A percentile compares a stretch with the other conserved stretches of the same genome.
Conservation (phyloP, 1,140 invertebrate species). For the Bombus terrestris region DNA sequence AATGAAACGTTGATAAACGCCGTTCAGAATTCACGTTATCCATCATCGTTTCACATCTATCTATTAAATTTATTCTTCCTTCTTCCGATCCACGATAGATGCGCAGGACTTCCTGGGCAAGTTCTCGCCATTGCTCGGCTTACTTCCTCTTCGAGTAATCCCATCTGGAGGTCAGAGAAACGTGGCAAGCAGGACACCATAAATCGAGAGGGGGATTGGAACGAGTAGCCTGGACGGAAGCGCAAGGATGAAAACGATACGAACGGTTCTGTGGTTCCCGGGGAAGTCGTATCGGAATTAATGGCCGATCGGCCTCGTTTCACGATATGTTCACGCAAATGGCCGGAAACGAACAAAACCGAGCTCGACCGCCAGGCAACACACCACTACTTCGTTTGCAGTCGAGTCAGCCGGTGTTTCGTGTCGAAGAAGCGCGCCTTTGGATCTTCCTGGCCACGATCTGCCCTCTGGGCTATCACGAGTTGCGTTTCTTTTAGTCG, state of each 20-base stretch:
- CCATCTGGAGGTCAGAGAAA: neutral
- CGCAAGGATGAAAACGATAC: constrained; percentile 50
- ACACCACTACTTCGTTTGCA: neutral
- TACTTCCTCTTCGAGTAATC: neutral
- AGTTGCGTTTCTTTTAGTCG: constrained; percentile 4
- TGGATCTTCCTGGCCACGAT: constrained; percentile 32
- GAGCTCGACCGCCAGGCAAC: neutral
- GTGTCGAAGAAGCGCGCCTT: constrained; percentile 1
- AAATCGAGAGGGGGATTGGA: constrained; percentile 3
- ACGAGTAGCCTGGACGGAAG: constrained; percentile 17
- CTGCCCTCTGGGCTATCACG: constrained; percentile 33
- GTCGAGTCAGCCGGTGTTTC: neutral
- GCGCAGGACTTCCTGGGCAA: too few relatives aligned
- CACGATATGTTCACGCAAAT: constrained; percentile 23
- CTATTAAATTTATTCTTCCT: too few relatives aligned
- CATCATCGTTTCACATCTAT: too few relatives aligned
- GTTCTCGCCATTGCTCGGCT: too few relatives aligned
- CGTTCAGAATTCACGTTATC: too few relatives aligned
- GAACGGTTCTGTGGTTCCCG: neutral
- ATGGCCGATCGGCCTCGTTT: constrained; percentile 46
- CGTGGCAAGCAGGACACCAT: constrained; percentile 10
- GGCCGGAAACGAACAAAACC: constrained; percentile 19
- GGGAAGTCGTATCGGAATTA: constrained; percentile 31
- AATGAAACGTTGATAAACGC: too few relatives aligned
- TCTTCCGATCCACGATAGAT: too few relatives aligned